Base-by-base conservation (phyloP, 1,140 invertebrate genomes). In the Caenorhabditis remanei region DNA sequence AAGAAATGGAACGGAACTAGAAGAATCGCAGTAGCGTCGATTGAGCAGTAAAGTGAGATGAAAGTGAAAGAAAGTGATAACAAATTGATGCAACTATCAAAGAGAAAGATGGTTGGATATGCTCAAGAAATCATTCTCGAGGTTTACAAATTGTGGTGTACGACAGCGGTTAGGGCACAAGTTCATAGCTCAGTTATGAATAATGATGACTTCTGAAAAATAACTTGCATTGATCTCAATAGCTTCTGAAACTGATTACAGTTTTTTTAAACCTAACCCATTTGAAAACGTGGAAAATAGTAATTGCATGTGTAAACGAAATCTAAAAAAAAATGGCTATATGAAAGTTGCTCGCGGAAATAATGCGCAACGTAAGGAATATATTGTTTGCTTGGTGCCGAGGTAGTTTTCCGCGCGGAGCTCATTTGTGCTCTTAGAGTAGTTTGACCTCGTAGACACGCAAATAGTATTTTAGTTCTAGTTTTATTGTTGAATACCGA, bases 391-490 rank as follows among this genome's bases (percentile, higher is more conserved):
- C 46, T 79, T 46, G n/a, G 71, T 40, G 46, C 71, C 71, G 40
- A 50, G 24, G 46, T 24, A 79, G 46, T 79, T 53, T 79, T 79
- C 71, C 71, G 71, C 71, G 71, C 71, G 71, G 71, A 53, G 71
- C 71, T 79, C 71, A 79, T 79, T 79, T 79, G 71, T 79, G 71
- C 71, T 79, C 71, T 48, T 79, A 79, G 71, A 79, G 71, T 79
- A 79, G 71, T 79, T 79, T 79, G 71, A 79, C 71, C 71, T 79
- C n/a, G 46, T n/a, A 11, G 41, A 16, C 67, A 65, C 63, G 21
- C 63, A 65, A 65, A 65, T 40, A 65, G 6, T n/a, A n/a, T 75
- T 48, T 46, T 9, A 8, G 6, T 46, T 43, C 63, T 65, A 41
- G 65, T 46, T 43, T n/a, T 71, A 11, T 46, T 5, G 65, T 43